Conservation (phyloP, 2,888 invertebrate genomes). For the Candidula unifasciata region DNA sequence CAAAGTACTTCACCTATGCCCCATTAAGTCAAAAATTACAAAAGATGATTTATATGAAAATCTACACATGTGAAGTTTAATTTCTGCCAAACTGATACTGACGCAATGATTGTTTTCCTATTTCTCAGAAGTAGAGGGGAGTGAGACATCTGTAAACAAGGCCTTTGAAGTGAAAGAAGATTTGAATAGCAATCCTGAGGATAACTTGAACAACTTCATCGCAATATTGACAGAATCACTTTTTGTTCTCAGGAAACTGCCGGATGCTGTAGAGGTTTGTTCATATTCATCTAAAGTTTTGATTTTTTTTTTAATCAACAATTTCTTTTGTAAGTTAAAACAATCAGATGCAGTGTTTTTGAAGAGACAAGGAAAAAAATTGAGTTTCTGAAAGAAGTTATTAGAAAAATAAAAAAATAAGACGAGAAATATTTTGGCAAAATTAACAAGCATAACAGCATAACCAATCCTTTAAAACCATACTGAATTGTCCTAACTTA, state of each 20-base stretch:
- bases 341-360: too few relatives aligned
- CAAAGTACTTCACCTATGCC: too few relatives aligned
- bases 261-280: conserved; percentile 87
- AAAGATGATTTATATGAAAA: too few relatives aligned
- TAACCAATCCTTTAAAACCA: too few relatives aligned
- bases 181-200: conserved; percentile 73
- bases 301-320: neutral
- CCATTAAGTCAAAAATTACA: too few relatives aligned
- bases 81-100: neutral
- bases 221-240: conserved; percentile 89
- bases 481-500: too few relatives aligned
- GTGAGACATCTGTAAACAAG: conserved; percentile 27
- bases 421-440: too few relatives aligned
- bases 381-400: too few relatives aligned
- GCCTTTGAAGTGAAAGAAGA: conserved; percentile 63
- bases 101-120: neutral
- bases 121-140: conserved; percentile 34
- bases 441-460: too few relatives aligned
- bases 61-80: too few relatives aligned
- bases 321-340: neutral
- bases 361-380: neutral
- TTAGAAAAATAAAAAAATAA: too few relatives aligned
- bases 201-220: conserved; percentile 84
- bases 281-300: neutral
- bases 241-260: conserved; percentile 88